Base-by-base conservation (phyloP, 2,888 invertebrate species). In the Sycophila texana region DNA sequence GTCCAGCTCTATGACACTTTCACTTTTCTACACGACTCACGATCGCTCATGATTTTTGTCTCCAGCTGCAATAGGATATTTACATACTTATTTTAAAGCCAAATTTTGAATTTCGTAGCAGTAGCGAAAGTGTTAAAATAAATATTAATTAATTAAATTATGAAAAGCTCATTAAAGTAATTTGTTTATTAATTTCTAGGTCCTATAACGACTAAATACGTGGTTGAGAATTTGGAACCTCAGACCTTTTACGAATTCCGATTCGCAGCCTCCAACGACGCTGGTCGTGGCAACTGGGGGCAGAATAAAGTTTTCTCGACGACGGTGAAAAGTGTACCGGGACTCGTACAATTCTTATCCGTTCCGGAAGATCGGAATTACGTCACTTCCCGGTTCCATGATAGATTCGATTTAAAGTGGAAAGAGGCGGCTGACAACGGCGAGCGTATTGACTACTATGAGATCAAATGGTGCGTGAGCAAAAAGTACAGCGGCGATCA, bases 371-470 rank as follows among this genome's bases (percentile, higher is more conserved):
- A 86, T 57, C 86, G 84, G 39, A 87, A 88, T 16, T 90, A 89
- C 81, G 90, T 90, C 16, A 89, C 91, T 4, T 95, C 94, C 58
- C 92, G 92, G 60, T 96, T 94, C 89, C 94, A 94, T 39, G 95
- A 96, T 91, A 94, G 94, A 88, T 97, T 94, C 88, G 96, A 96
- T 87, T 90, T 97, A 22, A 93, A 94, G 87, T 98, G 97, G 97
- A 94, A 94, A 86, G 94, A 95, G 71, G 97, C 97, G 0, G 94
- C 95, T 71, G 96, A 97, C 88, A 98, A 98, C 90, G 98, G 98
- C 12, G 96, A 96, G 91, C 95, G 95, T 39, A 97, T 98, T 87
- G 95, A 96, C 88, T 92, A 92, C 89, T 98, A 97, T 90, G 93
- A 94, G 89, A 93, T 98, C 83, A 94, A 92, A 88, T 96, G 94